Conservation (phyloP, 1,140 invertebrate species). For the Penaeus vannamei region DNA sequence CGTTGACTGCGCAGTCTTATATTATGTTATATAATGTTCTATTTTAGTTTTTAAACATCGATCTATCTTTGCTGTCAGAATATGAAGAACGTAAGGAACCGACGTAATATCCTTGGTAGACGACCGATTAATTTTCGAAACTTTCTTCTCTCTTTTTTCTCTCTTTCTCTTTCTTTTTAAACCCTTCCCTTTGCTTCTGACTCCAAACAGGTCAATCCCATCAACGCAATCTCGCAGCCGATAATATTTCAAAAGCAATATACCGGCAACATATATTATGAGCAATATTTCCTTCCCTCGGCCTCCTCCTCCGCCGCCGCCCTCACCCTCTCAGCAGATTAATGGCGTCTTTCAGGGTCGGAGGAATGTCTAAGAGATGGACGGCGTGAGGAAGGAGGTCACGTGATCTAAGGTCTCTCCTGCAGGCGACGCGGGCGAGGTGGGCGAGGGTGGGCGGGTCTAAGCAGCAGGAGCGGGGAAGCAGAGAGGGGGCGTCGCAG, state of each 20-base stretch:
- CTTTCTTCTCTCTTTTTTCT: no score
- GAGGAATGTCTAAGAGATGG: neutral
- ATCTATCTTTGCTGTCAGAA: no score
- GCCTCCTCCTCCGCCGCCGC: neutral
- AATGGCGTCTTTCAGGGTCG: neutral
- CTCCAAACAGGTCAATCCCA: no score
- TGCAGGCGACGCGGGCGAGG: neutral
- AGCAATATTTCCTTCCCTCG: neutral
- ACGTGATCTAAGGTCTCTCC: neutral
- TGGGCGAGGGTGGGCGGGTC: neutral
- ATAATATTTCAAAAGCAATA: neutral
- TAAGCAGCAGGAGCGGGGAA: neutral
- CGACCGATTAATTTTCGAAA: no score
- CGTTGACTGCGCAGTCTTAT: no score
- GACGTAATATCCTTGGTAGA: no score
- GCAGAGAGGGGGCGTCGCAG: neutral
- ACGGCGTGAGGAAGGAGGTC: neutral
- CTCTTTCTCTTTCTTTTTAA: no score
- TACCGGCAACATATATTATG: neutral
- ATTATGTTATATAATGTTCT: no score
- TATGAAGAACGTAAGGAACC: no score
- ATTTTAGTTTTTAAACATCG: no score
- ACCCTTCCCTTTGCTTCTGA: no score
- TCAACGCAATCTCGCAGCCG: no score
- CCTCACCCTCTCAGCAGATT: slow-evolving; percentile 9